A percentile compares a stretch with the other conserved stretches of the same genome.
Conservation (phyloP, 2,888 invertebrate genomes). For the Allolobophora icterica region DNA sequence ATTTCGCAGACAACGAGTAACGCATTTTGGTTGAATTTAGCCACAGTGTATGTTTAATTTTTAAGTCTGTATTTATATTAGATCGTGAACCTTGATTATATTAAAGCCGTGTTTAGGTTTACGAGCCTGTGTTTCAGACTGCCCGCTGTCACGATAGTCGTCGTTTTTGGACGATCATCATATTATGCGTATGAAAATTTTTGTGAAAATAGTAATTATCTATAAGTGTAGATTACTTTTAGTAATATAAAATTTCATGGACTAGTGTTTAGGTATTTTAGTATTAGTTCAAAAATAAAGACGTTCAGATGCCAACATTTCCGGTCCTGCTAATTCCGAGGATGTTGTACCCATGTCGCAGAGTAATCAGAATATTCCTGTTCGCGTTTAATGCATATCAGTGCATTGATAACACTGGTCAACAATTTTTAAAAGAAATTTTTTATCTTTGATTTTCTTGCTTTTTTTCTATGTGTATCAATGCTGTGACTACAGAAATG, state of each 20-base stretch:
- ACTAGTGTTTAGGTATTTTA: not conserved
- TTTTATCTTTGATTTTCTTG: no score
- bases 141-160: not conserved
- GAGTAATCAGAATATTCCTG: not conserved
- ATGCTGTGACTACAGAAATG: no score
- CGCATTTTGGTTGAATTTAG: not conserved
- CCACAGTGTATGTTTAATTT: not conserved
- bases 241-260: not conserved
- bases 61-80: not conserved
- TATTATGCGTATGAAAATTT: not conserved
- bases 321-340: not conserved
- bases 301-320: not conserved
- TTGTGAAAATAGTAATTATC: not conserved
- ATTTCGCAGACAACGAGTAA: not conserved
- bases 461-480: no score
- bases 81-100: not conserved
- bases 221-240: not conserved
- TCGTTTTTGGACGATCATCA: not conserved
- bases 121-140: not conserved
- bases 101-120: not conserved
- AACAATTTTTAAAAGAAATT: no score
- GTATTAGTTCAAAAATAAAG: not conserved
- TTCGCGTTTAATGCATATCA: not conserved
- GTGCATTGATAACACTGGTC: no score
- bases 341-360: not conserved